phyloP scores from a whole-genome alignment of 2,113 vertebrate species.

The Columbina picui region DNA sequence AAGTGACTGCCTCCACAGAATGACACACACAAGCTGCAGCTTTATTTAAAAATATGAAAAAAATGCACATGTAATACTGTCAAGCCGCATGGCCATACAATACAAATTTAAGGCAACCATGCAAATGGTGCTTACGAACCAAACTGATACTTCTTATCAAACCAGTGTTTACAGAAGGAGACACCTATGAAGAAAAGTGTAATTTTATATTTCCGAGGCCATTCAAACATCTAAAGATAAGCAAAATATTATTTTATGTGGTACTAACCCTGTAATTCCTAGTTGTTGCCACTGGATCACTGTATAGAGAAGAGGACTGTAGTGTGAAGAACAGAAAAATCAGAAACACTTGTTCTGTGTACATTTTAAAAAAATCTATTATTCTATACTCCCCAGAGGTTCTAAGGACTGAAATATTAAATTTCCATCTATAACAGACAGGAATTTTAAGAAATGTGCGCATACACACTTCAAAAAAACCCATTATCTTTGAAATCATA shows the following conservation, averaged over 20 bases:
- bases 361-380: background rate
- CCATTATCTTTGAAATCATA: background rate
- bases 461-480: background rate
- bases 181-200: constrained; percentile 67
- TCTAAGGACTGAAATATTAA: background rate
- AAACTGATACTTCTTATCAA: constrained; percentile 87
- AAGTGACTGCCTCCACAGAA: background rate
- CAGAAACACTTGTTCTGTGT: background rate
- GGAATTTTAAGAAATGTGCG: background rate
- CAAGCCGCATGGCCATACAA: background rate
- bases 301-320: constrained; percentile 78
- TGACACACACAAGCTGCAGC: background rate
- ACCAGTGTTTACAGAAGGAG: constrained; percentile 72
- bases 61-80: background rate
- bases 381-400: background rate
- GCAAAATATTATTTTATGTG: background rate
- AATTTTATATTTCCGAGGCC: background rate
- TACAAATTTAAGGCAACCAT: background rate
- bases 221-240: background rate
- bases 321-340: background rate
- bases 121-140: constrained; percentile 82
- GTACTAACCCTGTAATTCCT: constrained; percentile 82
- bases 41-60: background rate
- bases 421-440: background rate
- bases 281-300: constrained; percentile 70